These are phyloP conservation scores for Timema podura DNA, from an alignment of 2,888 invertebrate species.

Conservation along the genomic window DNA sequence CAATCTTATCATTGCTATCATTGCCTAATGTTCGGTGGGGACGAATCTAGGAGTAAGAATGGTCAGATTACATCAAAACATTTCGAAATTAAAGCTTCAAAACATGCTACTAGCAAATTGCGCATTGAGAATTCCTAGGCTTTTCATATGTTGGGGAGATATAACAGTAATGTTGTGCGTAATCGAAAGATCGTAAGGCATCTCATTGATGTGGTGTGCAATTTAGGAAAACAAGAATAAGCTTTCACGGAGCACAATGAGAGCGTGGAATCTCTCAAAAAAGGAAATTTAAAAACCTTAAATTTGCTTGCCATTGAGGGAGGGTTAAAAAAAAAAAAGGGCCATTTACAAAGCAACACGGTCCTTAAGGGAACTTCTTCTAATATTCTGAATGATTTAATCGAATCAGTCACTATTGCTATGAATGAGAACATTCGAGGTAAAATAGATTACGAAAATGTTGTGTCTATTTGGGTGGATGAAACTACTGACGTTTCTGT, in stretches of 20 bases:
- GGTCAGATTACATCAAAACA: neutral
- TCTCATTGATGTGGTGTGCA: neutral
- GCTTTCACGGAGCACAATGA: no score
- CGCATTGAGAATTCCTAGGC: neutral
- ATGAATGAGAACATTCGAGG: conserved; percentile 9
- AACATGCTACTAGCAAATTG: neutral
- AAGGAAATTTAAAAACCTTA: no score
- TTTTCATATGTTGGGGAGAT: conserved; percentile 2
- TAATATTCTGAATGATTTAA: no score
- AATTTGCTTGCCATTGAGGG: no score
- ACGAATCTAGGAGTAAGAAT: neutral
- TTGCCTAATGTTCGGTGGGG: neutral
- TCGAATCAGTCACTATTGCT: no score
- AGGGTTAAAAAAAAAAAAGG: no score
- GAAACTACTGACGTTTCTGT: conserved; percentile 25
- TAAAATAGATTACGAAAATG: conserved; percentile 11
- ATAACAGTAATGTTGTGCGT: neutral
- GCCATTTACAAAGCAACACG: no score
- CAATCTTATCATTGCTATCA: neutral
- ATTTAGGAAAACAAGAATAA: neutral
- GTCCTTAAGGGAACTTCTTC: no score
- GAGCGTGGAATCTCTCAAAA: no score
- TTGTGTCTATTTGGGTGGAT: conserved; percentile 20
- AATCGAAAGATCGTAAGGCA: neutral
- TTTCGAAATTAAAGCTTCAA: neutral